phyloP scores from a whole-genome alignment of 1,140 invertebrate genomes.

The Apis florea region DNA sequence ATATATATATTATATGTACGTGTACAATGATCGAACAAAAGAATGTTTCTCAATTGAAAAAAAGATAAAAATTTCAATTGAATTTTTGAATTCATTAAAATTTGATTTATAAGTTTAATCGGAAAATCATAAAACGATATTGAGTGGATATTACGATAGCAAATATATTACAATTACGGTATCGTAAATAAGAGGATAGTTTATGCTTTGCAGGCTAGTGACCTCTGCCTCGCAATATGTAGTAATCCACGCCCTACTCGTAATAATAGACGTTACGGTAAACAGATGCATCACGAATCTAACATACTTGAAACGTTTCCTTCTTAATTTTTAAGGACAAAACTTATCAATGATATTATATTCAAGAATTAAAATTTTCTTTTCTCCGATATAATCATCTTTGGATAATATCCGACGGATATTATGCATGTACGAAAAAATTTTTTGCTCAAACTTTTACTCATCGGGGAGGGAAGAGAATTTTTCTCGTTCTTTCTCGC shows the following conservation, averaged over 20 bases:
- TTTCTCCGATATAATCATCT: background rate
- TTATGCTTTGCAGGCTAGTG: conserved; percentile 43
- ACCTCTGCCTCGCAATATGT: conserved; percentile 55
- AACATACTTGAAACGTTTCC: background rate
- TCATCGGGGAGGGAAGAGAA: background rate
- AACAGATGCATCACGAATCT: conserved; percentile 38
- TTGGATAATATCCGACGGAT: too few species aligned
- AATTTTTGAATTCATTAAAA: background rate
- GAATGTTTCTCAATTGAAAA: background rate
- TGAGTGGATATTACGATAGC: conserved; percentile 5
- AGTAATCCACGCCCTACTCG: conserved; percentile 52
- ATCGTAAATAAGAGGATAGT: conserved; percentile 41
- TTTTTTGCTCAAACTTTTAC: background rate
- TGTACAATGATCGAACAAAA: background rate
- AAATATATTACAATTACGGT: background rate
- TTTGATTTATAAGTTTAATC: conserved; percentile 2
- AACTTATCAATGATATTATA: background rate
- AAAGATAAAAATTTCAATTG: background rate
- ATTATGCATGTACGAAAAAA: conserved; percentile 26
- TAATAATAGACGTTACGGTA: conserved; percentile 54
- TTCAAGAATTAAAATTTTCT: background rate
- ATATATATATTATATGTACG: too few species aligned
- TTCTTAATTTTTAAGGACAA: background rate
- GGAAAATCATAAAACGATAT: background rate
- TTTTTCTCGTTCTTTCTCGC: background rate